Evolutionary conservation across 1,140 invertebrate genomes (phyloP), one percentile per base, ranked within the genome.

Genomic region (Eufriesea mexicana): DNA sequence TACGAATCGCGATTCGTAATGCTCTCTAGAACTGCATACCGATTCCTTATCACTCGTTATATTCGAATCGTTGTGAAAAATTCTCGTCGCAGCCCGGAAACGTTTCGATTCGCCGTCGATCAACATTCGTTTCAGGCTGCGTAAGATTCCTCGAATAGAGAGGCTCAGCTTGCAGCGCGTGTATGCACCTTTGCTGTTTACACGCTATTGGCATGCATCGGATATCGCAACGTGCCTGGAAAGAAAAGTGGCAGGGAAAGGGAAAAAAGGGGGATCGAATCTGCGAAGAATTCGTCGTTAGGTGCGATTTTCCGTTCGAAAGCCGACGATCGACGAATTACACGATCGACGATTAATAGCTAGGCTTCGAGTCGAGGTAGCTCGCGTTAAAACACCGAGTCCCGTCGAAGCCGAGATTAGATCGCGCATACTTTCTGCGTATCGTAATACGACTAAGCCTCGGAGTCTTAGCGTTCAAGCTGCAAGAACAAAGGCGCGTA

Each of bases 1-100:
- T 87, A 88, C 76, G 86, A 88, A 84, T 88, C 83, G 82, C 79
- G 28, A 73, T 55, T 72, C 42, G 68, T 61, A 47, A 81, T 51
- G 12, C 59, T 6, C 45, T 4, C 35, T 23, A 62, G 55, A 47
- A 59, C 25, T 18, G 42, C 18, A 42, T 61, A 47, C 16, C 23
- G 68, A 59, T 83, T 75, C n/a, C 64, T 86, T 75, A 64, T 78
- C 74, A 55, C 70, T 12, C 54, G 20, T 51, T 23, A 75, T 47
- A 25, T 71, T 70, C 62, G 62, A 86, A 55, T 62, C 28, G 42
- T 57, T 79, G n/a, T 28, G 59, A 73, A 57, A 75, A 66, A 79
- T 86, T 54, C 66, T 54, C 35, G 42, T 7, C 25, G 2, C 16
- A 45, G 16, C 9, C 2, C 18, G 23, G 9, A 7, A 25, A 25